A percentile compares a stretch with the other conserved stretches of the same genome.
phyloP scores from a whole-genome alignment of 2,113 vertebrate genomes.

The Halichoerus grypus region DNA sequence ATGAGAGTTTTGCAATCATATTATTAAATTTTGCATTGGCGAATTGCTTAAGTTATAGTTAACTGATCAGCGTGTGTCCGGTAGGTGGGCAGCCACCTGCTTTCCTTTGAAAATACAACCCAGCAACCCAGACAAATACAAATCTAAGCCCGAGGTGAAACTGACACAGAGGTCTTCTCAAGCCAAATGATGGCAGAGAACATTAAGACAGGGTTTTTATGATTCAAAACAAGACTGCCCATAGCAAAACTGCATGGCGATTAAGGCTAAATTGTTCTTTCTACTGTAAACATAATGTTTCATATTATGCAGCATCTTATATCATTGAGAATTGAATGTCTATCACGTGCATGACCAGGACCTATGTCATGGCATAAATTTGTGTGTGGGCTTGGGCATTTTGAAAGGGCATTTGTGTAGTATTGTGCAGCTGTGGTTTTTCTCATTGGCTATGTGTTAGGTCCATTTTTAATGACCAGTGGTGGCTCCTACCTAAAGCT shows the following conservation, averaged over 20 bases:
- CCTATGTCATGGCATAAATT: not conserved
- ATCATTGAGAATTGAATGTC: not conserved
- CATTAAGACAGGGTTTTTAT: not conserved
- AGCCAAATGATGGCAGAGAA: not conserved
- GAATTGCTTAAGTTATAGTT: not conserved
- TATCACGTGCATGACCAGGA: not conserved
- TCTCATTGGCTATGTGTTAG: not conserved
- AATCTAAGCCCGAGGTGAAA: not conserved
- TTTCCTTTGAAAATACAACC: constrained; percentile 7
- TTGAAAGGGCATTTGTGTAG: not conserved
- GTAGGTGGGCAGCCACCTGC: not conserved
- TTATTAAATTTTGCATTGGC: not conserved
- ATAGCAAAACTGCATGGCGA: not conserved
- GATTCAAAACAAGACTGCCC: not conserved
- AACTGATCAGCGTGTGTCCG: not conserved
- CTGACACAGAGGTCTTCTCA: not conserved
- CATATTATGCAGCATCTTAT: not conserved
- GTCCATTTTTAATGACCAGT: not conserved
- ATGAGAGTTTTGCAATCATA: not conserved
- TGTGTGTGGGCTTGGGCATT: not conserved
- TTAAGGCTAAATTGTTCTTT: not conserved
- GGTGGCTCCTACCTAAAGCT: not conserved
- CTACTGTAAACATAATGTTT: not conserved
- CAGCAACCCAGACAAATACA: not conserved
- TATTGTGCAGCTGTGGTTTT: not conserved